Conservation (phyloP, 2,888 invertebrate genomes). For the Lagria hirta region DNA sequence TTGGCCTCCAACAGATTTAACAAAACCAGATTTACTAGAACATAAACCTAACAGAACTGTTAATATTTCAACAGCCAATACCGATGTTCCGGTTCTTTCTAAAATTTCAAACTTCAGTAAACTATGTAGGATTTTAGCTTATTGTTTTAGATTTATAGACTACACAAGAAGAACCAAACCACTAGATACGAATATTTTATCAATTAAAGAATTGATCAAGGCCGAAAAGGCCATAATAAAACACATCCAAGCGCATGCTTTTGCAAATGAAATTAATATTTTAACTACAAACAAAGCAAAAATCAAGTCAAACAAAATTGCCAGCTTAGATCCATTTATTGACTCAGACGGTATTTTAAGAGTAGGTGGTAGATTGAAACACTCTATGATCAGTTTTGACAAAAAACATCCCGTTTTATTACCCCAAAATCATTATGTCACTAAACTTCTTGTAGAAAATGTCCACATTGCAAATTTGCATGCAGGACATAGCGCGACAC, state of each 20-base stretch:
- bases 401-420: constrained; percentile 12
- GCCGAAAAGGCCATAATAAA: not conserved
- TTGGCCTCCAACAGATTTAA: not conserved
- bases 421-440: constrained; percentile 3
- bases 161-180: no score
- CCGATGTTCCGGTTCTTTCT: not conserved
- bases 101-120: not conserved
- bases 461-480: constrained; percentile 3
- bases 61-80: not conserved
- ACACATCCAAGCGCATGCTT: not conserved
- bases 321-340: constrained; percentile 5
- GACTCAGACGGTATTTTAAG: constrained; percentile 5
- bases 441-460: not conserved
- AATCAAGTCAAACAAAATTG: not conserved
- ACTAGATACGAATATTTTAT: not conserved
- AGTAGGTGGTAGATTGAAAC: constrained; percentile 8
- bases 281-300: not conserved
- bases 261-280: not conserved
- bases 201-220: not conserved
- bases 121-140: not conserved
- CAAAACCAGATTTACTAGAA: not conserved
- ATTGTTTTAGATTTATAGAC: not conserved
- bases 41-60: not conserved
- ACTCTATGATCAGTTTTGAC: constrained; percentile 2
- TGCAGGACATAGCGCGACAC: constrained; percentile 7